Conservation (phyloP, 2,888 invertebrate species). For the Eristalis pertinax region DNA sequence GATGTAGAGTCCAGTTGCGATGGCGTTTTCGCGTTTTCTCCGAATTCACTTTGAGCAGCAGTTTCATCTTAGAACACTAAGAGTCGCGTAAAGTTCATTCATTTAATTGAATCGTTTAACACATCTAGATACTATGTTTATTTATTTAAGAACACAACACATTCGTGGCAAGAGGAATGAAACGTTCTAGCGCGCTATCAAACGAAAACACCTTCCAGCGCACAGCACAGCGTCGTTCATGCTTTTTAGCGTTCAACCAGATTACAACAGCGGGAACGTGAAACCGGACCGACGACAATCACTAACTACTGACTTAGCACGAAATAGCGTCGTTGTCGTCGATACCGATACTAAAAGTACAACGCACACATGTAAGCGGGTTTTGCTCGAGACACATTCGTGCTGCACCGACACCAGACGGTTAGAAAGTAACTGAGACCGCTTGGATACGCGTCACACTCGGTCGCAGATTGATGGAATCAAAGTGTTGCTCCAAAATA, state of each 20-base stretch:
- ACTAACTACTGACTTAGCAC: slow-evolving; percentile 14
- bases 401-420: slow-evolving; percentile 8
- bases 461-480: not conserved
- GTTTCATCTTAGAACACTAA: slow-evolving; percentile 76
- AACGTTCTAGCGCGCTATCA: slow-evolving; percentile 18
- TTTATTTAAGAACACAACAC: slow-evolving; percentile 23
- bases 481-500: slow-evolving; percentile 14
- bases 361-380: slow-evolving; percentile 17
- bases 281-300: slow-evolving; percentile 28
- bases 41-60: slow-evolving; percentile 80
- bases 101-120: not conserved
- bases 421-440: slow-evolving; percentile 20
- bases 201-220: slow-evolving; percentile 39
- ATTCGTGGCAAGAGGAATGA: not conserved
- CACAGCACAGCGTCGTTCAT: not conserved
- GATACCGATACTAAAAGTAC: slow-evolving; percentile 17
- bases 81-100: slow-evolving; percentile 17
- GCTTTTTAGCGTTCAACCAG: slow-evolving; percentile 19
- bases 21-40: slow-evolving; percentile 78
- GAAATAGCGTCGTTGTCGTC: slow-evolving; percentile 1
- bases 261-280: slow-evolving; percentile 32
- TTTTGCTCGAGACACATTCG: not conserved
- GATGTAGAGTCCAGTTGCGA: slow-evolving; percentile 57
- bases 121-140: slow-evolving; percentile 16
- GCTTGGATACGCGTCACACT: slow-evolving; percentile 27